Percentiles rank a stretch among this genome's conserved stretches.
phyloP scores from a whole-genome alignment of 2,113 vertebrate genomes.

The Lampris incognitus region DNA sequence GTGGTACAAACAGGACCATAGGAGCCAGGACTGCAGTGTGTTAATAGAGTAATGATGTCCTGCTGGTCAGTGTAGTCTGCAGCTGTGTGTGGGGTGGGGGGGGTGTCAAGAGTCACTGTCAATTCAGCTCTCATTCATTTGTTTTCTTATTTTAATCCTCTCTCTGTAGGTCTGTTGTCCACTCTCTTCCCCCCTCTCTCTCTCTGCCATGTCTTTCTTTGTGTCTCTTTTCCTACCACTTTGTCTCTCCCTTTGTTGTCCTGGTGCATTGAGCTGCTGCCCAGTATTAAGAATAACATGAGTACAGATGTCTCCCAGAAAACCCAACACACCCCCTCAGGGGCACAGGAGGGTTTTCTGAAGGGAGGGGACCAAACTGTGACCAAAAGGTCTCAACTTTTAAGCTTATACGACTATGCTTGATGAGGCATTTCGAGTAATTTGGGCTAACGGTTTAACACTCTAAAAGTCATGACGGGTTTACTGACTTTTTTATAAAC shows the following conservation, averaged over 20 bases:
- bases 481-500: neutral
- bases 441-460: neutral
- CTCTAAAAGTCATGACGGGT: neutral
- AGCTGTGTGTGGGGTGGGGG: neutral
- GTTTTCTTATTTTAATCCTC: slow-evolving; percentile 37
- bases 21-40: too few relatives aligned
- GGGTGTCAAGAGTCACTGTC: slow-evolving; percentile 5
- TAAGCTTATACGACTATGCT: neutral
- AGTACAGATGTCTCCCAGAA: slow-evolving; percentile 31
- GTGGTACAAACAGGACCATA: slow-evolving; percentile 33
- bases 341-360: neutral
- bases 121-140: slow-evolving; percentile 29
- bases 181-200: slow-evolving; percentile 9
- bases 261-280: slow-evolving; percentile 14
- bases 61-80: neutral
- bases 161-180: neutral
- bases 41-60: neutral
- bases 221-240: neutral
- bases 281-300: neutral
- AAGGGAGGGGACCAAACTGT: neutral
- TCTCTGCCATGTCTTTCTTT: neutral
- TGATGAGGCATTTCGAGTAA: neutral
- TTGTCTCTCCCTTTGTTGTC: slow-evolving; percentile 26
- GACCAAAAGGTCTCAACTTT: neutral
- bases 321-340: neutral